Evolutionary conservation across 2,888 invertebrate genomes (phyloP).

Genomic region (Stegana nigrithorax): DNA sequence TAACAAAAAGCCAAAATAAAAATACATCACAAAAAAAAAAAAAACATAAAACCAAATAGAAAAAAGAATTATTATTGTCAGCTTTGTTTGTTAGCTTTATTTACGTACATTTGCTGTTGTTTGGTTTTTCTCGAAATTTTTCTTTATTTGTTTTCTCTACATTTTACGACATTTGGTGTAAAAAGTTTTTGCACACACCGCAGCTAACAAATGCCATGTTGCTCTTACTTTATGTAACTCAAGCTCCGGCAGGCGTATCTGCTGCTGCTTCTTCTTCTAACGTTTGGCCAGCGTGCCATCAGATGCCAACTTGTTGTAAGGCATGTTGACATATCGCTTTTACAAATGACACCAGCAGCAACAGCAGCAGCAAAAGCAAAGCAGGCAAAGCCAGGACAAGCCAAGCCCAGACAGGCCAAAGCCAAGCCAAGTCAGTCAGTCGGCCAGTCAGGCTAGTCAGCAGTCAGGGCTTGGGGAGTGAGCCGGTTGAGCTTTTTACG

Average conservation of each 20-base stretch:
- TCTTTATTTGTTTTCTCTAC: neutral
- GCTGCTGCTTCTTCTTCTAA: constrained; percentile 28
- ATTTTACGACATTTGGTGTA: neutral
- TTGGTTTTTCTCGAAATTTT: too few species aligned
- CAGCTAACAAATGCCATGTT: too few species aligned
- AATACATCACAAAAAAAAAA: constrained; percentile 7
- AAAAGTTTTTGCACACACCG: constrained; percentile 1
- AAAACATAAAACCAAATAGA: constrained; percentile 2
- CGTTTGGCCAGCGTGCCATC: constrained; percentile 32
- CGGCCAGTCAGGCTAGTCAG: too few species aligned
- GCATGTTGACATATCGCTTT: constrained; percentile 67
- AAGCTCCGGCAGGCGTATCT: neutral
- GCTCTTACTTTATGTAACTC: too few species aligned
- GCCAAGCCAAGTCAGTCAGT: constrained; percentile 48
- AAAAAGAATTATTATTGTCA: constrained; percentile 9
- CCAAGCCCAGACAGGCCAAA: constrained; percentile 31
- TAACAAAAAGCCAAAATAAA: constrained; percentile 4
- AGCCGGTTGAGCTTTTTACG: too few species aligned
- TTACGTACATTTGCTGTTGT: too few species aligned
- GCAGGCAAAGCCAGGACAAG: too few species aligned
- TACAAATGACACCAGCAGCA: constrained; percentile 64
- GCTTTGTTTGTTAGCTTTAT: too few species aligned
- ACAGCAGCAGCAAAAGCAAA: constrained; percentile 38
- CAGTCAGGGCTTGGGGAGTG: too few species aligned
- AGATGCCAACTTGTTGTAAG: constrained; percentile 56